Evolutionary conservation across 2,113 vertebrate species (phyloP).

Genomic region (Ptyas mucosa): DNA sequence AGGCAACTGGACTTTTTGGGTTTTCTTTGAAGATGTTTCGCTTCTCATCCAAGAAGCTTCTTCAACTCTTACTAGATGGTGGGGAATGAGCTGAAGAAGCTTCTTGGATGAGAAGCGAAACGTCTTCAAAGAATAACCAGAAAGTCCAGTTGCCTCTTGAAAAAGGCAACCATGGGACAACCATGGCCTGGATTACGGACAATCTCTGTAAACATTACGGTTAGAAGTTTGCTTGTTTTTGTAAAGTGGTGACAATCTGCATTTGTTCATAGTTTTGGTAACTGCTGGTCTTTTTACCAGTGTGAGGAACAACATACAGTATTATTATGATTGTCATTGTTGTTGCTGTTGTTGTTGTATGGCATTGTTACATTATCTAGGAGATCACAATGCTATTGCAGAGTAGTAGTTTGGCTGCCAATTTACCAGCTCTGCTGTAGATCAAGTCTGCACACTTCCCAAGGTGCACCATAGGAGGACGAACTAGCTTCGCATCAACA

Average conservation of each 20-base stretch:
- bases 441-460: not conserved
- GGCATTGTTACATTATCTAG: not conserved
- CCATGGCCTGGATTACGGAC: no score
- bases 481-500: not conserved
- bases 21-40: no score
- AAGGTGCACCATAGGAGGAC: not conserved
- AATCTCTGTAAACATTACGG: not conserved
- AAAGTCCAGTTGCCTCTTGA: no score
- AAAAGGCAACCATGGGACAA: no score
- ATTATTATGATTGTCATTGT: not conserved
- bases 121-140: no score
- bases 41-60: no score
- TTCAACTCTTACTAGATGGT: no score
- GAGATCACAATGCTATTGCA: not conserved
- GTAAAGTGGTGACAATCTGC: not conserved
- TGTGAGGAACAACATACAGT: not conserved
- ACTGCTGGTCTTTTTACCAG: not conserved
- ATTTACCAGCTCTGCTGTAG: not conserved
- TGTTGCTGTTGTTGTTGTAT: not conserved
- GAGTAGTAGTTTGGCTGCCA: not conserved
- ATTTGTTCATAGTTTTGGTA: not conserved
- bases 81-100: no score
- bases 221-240: not conserved
- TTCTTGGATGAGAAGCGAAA: no score
- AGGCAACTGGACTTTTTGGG: no score